phyloP scores from a whole-genome alignment of 2,797 vertebrate genomes.

The Phylloscopus collybita region DNA sequence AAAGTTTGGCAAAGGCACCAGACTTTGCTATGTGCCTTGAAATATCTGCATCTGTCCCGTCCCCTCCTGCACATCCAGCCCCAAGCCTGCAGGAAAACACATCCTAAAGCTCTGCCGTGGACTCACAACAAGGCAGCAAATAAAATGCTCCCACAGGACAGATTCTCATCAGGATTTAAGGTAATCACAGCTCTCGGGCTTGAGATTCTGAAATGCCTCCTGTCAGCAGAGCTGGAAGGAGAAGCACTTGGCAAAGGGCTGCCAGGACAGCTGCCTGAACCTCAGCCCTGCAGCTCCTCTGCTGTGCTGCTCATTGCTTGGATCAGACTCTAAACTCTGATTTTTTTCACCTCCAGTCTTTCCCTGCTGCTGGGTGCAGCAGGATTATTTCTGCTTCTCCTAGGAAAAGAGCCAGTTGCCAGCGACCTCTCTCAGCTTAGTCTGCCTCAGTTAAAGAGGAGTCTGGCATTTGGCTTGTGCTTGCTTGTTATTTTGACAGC shows the following conservation, averaged over 20 bases:
- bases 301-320: neutral
- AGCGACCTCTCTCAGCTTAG: neutral
- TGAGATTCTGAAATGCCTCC: neutral
- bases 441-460: neutral
- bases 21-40: neutral
- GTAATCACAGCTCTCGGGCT: neutral
- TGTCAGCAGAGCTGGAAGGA: neutral
- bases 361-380: neutral
- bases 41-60: neutral
- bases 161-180: neutral
- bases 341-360: neutral
- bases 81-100: neutral
- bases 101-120: neutral
- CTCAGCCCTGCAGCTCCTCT: fast-evolving
- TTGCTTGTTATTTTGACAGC: neutral
- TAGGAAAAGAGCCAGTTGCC: neutral
- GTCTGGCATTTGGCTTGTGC: neutral
- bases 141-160: neutral
- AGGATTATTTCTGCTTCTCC: neutral
- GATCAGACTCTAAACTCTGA: neutral
- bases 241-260: neutral
- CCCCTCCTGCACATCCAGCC: neutral
- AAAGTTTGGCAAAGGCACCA: neutral
- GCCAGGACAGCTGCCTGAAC: neutral
- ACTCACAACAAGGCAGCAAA: neutral